phyloP scores from a whole-genome alignment of 1,140 invertebrate genomes.

The Drosophila albomicans region DNA sequence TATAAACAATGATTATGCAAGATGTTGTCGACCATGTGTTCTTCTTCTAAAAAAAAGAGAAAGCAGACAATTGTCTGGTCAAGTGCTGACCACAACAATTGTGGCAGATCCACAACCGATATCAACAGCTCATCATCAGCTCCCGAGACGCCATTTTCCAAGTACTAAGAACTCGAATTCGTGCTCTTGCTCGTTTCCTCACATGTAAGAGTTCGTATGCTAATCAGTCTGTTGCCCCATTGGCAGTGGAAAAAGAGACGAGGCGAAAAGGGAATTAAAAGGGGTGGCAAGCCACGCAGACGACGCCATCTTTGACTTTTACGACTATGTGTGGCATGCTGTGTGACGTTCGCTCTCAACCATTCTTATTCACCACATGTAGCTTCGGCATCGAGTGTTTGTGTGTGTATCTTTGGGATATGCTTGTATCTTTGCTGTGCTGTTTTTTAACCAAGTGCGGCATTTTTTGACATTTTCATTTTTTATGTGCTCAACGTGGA shows the following conservation, averaged over 20 bases:
- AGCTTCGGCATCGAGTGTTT: slow-evolving; percentile 19
- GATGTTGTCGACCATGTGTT: slow-evolving; percentile 46
- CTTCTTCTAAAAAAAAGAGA: too few relatives aligned
- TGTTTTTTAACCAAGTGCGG: slow-evolving; percentile 63
- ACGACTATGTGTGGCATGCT: slow-evolving; percentile 3
- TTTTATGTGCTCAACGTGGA: slow-evolving; percentile 47
- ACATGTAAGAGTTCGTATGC: slow-evolving; percentile 28
- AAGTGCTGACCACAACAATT: slow-evolving; percentile 56
- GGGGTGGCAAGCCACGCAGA: slow-evolving; percentile 43
- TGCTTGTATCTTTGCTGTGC: slow-evolving; percentile 35
- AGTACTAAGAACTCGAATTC: neutral
- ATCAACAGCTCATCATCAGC: slow-evolving; percentile 10
- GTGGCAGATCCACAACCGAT: slow-evolving; percentile 28
- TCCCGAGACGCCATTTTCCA: slow-evolving; percentile 35
- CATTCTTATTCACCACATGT: slow-evolving; percentile 7
- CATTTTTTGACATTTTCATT: slow-evolving; percentile 63
- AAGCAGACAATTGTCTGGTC: slow-evolving; percentile 39
- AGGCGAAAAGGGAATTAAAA: slow-evolving; percentile 14
- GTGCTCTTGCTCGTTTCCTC: neutral
- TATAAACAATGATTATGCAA: slow-evolving; percentile 54
- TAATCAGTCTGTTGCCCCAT: slow-evolving; percentile 39
- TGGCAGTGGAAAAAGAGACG: slow-evolving; percentile 11
- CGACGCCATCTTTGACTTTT: slow-evolving; percentile 54
- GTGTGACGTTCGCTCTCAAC: neutral
- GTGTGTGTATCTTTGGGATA: slow-evolving; percentile 39